Evolutionary conservation across 92 coral and sea anemone species (phyloP).

Genomic region (Phenganax subtilis): DNA sequence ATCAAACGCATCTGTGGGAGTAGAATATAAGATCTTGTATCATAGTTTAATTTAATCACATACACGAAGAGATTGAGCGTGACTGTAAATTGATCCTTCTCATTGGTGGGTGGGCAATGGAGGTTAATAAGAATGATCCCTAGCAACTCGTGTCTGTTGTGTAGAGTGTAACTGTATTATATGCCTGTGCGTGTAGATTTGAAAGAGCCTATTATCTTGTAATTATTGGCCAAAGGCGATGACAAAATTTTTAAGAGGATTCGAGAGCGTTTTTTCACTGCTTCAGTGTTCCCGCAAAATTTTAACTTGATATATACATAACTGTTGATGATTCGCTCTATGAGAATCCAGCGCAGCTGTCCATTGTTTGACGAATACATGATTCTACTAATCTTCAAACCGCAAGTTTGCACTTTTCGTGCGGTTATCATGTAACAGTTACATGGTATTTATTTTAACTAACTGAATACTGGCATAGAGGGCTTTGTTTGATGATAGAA

Average conservation of each 20-base stretch:
- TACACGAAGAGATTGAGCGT: neutral
- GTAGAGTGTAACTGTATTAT: neutral
- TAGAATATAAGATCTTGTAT: neutral
- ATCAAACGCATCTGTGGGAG: neutral
- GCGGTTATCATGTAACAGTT: neutral
- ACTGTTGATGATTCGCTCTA: neutral
- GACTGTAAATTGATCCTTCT: neutral
- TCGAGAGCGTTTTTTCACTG: no score
- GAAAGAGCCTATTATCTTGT: no score
- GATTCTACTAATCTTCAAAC: neutral
- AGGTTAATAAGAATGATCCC: neutral
- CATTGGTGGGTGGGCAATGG: neutral
- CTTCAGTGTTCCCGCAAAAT: neutral
- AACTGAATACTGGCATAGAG: neutral
- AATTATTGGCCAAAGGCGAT: no score
- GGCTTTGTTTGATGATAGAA: no score
- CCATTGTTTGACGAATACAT: neutral
- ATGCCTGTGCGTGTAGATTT: no score
- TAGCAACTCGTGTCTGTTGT: neutral
- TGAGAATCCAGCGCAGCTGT: neutral
- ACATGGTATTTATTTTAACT: neutral
- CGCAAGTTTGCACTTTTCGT: slow-evolving; percentile 11
- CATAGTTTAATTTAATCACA: neutral
- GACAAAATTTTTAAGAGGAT: no score
- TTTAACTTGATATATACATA: neutral